Evolutionary conservation across 2,888 invertebrate species (phyloP).

Genomic region (Lasius fuliginosus): DNA sequence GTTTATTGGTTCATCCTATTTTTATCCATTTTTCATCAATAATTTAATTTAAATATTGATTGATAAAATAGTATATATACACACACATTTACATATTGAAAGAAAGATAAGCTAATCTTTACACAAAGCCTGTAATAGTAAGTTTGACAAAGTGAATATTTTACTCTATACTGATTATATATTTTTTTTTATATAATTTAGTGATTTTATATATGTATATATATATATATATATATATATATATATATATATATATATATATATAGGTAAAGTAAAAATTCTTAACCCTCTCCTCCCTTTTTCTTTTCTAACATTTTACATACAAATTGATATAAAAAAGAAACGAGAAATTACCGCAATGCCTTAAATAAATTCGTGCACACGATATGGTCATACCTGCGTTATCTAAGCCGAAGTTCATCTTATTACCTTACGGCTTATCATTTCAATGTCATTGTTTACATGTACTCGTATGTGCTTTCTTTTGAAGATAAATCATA

Average conservation of each 20-base stretch:
- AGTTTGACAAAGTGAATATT: not conserved
- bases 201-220: not conserved
- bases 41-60: not conserved
- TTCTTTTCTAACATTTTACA: not conserved
- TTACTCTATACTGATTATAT: not conserved
- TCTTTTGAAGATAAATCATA: not conserved
- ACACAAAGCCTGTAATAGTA: not conserved
- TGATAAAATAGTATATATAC: not conserved
- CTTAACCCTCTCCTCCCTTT: not conserved
- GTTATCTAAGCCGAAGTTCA: not conserved
- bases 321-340: not conserved
- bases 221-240: too few relatives aligned
- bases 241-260: not conserved
- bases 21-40: not conserved
- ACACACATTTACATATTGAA: not conserved
- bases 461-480: not conserved
- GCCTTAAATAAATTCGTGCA: not conserved
- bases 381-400: not conserved
- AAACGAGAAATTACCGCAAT: not conserved
- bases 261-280: not conserved
- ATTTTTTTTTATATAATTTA: slow-evolving; percentile 7
- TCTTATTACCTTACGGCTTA: not conserved
- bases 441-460: not conserved
- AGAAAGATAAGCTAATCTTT: not conserved
- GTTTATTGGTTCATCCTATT: not conserved